Conservation (phyloP, 2,888 invertebrate genomes). For the Drosophila diplacantha region DNA sequence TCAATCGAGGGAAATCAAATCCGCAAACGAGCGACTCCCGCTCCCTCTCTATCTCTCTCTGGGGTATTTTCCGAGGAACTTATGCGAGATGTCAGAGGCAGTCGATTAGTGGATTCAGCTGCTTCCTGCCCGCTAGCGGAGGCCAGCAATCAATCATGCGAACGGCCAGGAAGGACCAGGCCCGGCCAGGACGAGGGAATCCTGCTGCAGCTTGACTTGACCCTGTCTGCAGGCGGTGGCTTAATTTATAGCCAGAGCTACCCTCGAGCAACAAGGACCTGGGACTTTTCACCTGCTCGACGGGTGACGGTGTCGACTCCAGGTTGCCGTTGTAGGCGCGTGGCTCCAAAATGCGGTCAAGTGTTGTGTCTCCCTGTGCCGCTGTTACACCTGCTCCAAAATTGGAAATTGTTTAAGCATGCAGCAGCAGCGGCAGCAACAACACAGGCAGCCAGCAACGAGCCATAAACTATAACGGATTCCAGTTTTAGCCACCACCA, state of each 20-base stretch:
- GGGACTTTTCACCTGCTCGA: constrained; percentile 59
- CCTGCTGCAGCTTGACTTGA: constrained; percentile 46
- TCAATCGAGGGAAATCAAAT: too few species aligned
- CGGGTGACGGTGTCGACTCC: constrained; percentile 36
- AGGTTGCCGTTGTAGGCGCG: constrained; percentile 61
- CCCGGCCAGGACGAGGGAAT: constrained; percentile 20
- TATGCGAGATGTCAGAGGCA: constrained; percentile 22
- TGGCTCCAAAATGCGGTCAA: constrained; percentile 72
- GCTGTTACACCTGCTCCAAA: constrained; percentile 68
- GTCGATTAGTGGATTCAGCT: constrained; percentile 55
- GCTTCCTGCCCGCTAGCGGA: constrained; percentile 61
- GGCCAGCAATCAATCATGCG: constrained; percentile 70
- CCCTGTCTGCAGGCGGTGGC: constrained; percentile 57
- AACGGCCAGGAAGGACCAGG: constrained; percentile 5
- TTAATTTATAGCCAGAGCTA: constrained; percentile 68
- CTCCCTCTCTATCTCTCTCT: neutral
- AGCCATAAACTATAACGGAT: constrained; percentile 73
- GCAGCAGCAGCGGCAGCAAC: constrained; percentile 14
- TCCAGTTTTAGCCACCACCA: constrained; percentile 69
- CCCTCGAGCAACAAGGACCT: constrained; percentile 58
- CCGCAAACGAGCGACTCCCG: too few species aligned
- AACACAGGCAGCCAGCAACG: constrained; percentile 45
- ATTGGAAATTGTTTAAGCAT: constrained; percentile 44
- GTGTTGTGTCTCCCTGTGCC: constrained; percentile 55
- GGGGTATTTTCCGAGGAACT: constrained; percentile 22